Evolutionary conservation across 2,888 invertebrate genomes (phyloP).

Genomic region (Trichacis sp.): DNA sequence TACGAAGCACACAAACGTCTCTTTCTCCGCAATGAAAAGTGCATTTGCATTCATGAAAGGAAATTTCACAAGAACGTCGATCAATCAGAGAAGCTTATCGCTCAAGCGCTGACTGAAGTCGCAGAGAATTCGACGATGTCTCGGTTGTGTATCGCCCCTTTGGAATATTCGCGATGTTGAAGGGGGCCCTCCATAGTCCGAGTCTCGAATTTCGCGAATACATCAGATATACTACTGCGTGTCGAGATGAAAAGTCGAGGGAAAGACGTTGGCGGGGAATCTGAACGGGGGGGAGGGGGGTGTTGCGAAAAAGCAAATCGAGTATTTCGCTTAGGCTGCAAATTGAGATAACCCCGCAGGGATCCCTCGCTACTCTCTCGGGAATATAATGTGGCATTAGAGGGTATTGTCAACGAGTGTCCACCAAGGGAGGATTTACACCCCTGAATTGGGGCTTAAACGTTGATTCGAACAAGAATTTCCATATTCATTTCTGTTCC

Average conservation of each 20-base stretch:
- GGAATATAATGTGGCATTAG: slow-evolving; percentile 60
- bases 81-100: no score
- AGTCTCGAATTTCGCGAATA: slow-evolving; percentile 1
- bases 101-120: no score
- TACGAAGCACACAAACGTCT: no score
- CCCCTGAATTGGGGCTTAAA: slow-evolving; percentile 60
- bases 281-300: not conserved
- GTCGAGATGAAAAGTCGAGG: not conserved
- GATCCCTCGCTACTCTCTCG: slow-evolving; percentile 35
- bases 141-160: not conserved
- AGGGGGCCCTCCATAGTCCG: not conserved
- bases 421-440: slow-evolving; percentile 57
- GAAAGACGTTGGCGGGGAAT: not conserved
- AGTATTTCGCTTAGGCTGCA: slow-evolving; percentile 51
- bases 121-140: no score
- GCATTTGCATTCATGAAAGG: no score
- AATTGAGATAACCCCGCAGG: slow-evolving; percentile 60
- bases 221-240: not conserved
- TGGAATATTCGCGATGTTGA: not conserved
- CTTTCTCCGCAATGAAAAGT: no score
- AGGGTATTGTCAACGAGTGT: slow-evolving; percentile 57
- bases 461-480: slow-evolving; percentile 49
- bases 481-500: slow-evolving; percentile 49
- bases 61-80: no score
- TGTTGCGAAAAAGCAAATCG: slow-evolving; percentile 40